Base-by-base conservation (phyloP, 2,888 invertebrate species). In the Chloroclysta siterata region DNA sequence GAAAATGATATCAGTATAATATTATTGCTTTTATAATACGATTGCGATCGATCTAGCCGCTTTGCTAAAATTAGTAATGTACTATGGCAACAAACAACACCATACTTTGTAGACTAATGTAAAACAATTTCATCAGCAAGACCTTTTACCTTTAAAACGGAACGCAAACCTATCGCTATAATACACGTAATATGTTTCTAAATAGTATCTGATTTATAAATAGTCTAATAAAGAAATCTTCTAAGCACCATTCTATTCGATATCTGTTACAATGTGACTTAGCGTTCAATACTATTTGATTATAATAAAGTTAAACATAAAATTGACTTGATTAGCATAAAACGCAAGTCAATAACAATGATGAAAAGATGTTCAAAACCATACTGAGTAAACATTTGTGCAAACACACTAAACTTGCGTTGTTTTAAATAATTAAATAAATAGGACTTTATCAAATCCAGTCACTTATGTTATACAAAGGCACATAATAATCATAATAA, bases 201-300 rank as follows among this genome's bases (percentile, higher is more conserved):
- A 81, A 84, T 56, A 55, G 7, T 80, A 81, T 80, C 81, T 76
- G 77, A 74, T 81, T 80, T 88, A 87, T 86, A 87, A 85, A 86
- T 87, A 88, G 81, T 85, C 84, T 88, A 78, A 76, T 74, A 89
- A 88, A 82, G 80, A 88, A 89, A 88, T 88, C 80, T 79, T 87
- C 90, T 90, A 93, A 93, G 93, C 93, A 93, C 93, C 93, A 90
- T 90, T 92, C 89, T 92, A 92, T 93, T 93, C 93, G 91, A 91
- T 92, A 83, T 86, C 87, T 83, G 88, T 89, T 88, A 85, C 82
- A 72, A 77, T 76, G 83, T 87, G 90, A 92, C 90, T 89, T 88
- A 90, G 86, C 87, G 81, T 84, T 87, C 83, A 89, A 89, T 89
- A 90, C 88, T 89, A 81, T 84, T 79, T 79, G 83, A 83, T 82